Base-by-base conservation (phyloP, 1,140 invertebrate genomes). In the Berghia stephanieae region DNA sequence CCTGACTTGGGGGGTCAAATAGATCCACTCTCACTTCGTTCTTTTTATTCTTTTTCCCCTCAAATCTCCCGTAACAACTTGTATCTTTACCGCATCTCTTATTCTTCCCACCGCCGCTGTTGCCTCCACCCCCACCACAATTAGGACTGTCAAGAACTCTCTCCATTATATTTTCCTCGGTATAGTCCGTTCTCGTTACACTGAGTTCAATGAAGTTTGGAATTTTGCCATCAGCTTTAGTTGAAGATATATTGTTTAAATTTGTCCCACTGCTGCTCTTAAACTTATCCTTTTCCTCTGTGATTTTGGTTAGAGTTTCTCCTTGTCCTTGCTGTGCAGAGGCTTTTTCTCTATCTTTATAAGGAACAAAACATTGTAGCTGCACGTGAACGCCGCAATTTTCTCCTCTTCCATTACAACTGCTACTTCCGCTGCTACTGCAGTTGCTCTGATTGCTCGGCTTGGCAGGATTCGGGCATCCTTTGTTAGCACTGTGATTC, bases 1-100 rank as follows among this genome's bases (percentile, higher is more conserved):
- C 86, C 70, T 86, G 85, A 60, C 85, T 86, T 6, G 86, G 86
- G 34, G 86, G 86, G 69, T 87, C 86, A 83, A 86, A 86, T 36
- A 84, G 79, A 44, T 87, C 86, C 31, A 86, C 78, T 57, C 84
- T 80, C 38, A 85, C 84, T 42, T 86, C 78, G 69, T 74, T 78
- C 44, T 79, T 82, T 67, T 80, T 82, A 31, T 77, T 80, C 46
- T 82, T 82, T 67, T 80, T 82, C 6, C 72, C 70, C n/a, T 75
- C 79, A 24, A 70, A 40, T 24, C 68, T 78, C 49, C 60, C 69
- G 34, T 66, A 34, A 49, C 49, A 74, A 38, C 63, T 74, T 40
- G 49, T 84, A 69, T 85, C 84, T 46, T 80, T 82, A 34, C 81
- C n/a, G n/a, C n/a, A n/a, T n/a, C n/a, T n/a, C n/a, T n/a, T n/a